These are phyloP conservation scores for Rhadina sibilatrix DNA, from an alignment of 2,113 vertebrate species.

Conservation along the genomic window DNA sequence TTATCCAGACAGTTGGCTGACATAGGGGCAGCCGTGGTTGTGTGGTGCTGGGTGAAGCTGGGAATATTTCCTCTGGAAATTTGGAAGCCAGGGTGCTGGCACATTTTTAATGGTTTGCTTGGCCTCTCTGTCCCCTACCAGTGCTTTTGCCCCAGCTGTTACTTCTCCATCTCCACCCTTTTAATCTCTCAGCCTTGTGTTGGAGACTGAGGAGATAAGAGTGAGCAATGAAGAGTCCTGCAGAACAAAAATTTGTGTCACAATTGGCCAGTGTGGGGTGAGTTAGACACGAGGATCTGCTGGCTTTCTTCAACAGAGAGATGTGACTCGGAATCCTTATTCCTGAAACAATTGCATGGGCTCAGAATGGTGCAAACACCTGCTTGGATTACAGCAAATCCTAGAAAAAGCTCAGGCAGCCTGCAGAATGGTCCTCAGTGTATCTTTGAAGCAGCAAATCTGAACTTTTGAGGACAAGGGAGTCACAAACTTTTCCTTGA, in stretches of 20 bases:
- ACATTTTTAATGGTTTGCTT: background rate
- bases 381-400: background rate
- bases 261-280: background rate
- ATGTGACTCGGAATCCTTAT: accelerated
- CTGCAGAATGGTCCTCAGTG: background rate
- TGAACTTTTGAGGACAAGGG: background rate
- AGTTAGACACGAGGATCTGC: background rate
- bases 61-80: background rate
- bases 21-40: background rate
- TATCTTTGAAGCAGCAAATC: background rate
- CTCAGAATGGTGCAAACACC: background rate
- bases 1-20: background rate
- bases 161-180: background rate
- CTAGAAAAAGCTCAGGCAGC: background rate
- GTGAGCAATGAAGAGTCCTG: background rate
- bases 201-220: background rate
- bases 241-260: background rate
- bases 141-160: background rate
- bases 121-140: background rate
- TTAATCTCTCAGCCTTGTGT: background rate
- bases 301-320: background rate
- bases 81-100: background rate
- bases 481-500: background rate
- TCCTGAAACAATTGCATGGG: background rate
- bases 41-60: background rate